Percentiles rank a stretch among this genome's conserved stretches.
Evolutionary conservation across 2,888 invertebrate genomes (phyloP).

Genomic region (Zootermopsis nevadensis): DNA sequence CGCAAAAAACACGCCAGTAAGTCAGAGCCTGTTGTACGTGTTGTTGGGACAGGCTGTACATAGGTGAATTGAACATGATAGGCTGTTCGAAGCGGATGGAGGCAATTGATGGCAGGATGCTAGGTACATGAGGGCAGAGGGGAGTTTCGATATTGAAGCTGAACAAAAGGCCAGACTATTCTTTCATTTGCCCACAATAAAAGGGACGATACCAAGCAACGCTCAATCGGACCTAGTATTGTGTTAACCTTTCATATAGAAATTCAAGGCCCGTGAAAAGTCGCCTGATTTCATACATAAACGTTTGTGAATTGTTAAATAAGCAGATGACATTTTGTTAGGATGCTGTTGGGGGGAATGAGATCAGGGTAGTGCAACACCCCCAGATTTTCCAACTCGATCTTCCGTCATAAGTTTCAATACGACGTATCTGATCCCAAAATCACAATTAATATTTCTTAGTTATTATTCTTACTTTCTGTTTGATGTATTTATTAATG

Average conservation of each 20-base stretch:
- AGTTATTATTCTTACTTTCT: no score
- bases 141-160: constrained; percentile 31
- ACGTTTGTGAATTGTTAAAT: constrained; percentile 49
- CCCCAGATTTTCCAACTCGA: no score
- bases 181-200: constrained; percentile 15
- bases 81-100: constrained; percentile 35
- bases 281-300: constrained; percentile 47
- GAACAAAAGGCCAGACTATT: constrained; percentile 26
- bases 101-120: constrained; percentile 46
- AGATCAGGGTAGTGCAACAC: no score
- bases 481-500: no score
- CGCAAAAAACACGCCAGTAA: no score
- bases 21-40: neutral
- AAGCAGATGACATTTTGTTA: constrained; percentile 46
- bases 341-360: no score
- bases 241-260: constrained; percentile 34
- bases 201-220: constrained; percentile 33
- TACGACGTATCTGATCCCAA: no score
- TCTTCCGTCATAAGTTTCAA: no score
- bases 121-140: constrained; percentile 35
- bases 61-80: constrained; percentile 36
- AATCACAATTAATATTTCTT: no score
- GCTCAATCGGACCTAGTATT: constrained; percentile 29
- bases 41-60: constrained; percentile 25
- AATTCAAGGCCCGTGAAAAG: constrained; percentile 29